Percentiles rank a stretch among this genome's conserved stretches.
These are phyloP conservation scores for Diabrotica undecimpunctata DNA, from an alignment of 1,140 invertebrate genomes.

Conservation along the genomic window DNA sequence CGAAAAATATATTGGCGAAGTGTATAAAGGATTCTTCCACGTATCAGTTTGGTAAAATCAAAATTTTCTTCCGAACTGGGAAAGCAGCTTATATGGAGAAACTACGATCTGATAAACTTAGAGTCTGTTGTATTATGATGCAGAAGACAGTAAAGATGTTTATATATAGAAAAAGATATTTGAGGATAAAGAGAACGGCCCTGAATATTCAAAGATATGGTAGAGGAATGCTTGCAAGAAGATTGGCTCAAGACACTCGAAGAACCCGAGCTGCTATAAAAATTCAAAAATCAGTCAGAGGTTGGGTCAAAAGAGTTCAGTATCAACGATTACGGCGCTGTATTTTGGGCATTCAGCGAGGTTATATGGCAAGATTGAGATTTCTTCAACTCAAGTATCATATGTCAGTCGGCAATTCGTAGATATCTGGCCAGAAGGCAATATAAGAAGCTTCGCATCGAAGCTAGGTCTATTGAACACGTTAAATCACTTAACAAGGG, in stretches of 20 bases:
- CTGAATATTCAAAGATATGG: conserved; percentile 71
- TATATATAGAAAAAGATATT: conserved; percentile 70
- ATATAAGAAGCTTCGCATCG: conserved; percentile 78
- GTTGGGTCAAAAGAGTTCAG: conserved; percentile 57
- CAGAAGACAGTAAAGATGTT: conserved; percentile 88
- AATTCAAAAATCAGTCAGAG: conserved; percentile 74
- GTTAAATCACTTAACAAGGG: conserved; percentile 95
- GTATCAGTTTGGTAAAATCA: conserved; percentile 95
- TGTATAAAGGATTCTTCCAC: conserved; percentile 84
- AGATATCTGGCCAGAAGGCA: conserved; percentile 73
- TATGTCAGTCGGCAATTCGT: conserved; percentile 76
- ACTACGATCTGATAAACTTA: conserved; percentile 79
- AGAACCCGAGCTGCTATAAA: conserved; percentile 73
- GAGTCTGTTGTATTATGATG: conserved; percentile 83
- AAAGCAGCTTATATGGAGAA: conserved; percentile 98
- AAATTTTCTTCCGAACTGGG: conserved; percentile 97
- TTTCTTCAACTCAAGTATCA: conserved; percentile 60
- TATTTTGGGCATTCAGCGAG: conserved; percentile 74
- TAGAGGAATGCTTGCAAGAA: conserved; percentile 75
- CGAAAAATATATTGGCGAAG: conserved; percentile 71
- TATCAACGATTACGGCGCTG: conserved; percentile 62
- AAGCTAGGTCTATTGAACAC: conserved; percentile 91
- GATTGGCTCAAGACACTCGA: conserved; percentile 65
- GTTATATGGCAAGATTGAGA: conserved; percentile 69
- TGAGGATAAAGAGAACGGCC: conserved; percentile 60